Percentiles rank a stretch among this genome's conserved stretches.
Conservation (phyloP, 2,797 vertebrate species). For the Danio aesculapii region DNA sequence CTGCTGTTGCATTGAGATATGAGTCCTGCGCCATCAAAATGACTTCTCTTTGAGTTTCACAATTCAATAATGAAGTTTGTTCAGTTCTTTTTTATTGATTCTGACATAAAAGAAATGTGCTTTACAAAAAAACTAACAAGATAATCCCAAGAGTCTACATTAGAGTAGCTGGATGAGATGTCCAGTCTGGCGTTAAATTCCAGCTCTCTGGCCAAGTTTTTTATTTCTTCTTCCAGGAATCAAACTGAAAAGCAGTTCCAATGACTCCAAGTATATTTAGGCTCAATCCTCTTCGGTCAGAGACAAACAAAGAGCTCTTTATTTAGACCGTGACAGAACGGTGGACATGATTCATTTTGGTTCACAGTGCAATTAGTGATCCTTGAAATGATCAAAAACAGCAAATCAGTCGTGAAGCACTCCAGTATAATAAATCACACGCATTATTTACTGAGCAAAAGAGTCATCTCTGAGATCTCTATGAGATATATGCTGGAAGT, state of each 20-base stretch:
- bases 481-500: constrained; percentile 5
- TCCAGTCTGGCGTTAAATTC: background rate
- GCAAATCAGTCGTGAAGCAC: background rate
- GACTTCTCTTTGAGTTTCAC: background rate
- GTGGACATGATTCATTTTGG: constrained; percentile 1
- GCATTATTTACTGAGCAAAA: constrained; percentile 6
- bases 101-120: background rate
- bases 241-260: background rate
- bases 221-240: background rate
- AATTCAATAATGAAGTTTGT: background rate
- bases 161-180: background rate
- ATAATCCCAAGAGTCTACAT: background rate
- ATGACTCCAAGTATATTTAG: background rate
- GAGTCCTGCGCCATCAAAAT: no score
- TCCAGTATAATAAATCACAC: background rate
- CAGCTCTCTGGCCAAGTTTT: background rate
- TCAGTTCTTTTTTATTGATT: background rate
- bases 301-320: background rate
- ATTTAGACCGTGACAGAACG: background rate
- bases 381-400: background rate
- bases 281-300: background rate
- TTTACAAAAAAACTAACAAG: background rate
- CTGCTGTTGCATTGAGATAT: no score
- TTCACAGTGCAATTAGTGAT: background rate
- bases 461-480: constrained; percentile 4